A percentile compares a stretch with the other conserved stretches of the same genome.
phyloP scores from a whole-genome alignment of 2,797 vertebrate species.

The Carapus acus region DNA sequence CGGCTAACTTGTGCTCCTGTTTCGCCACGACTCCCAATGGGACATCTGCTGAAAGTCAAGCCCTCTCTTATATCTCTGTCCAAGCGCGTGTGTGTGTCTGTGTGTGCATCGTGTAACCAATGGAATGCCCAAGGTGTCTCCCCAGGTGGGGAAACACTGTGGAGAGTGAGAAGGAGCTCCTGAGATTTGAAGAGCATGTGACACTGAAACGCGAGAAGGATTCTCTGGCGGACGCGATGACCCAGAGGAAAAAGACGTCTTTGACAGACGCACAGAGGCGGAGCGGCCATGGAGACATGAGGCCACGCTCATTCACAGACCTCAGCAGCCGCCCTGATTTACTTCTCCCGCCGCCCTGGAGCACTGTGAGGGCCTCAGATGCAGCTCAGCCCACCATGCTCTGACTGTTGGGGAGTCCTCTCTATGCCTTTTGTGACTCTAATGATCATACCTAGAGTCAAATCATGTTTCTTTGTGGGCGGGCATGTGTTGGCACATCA shows the following conservation, averaged over 20 bases:
- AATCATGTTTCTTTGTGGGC: slow-evolving; percentile 7
- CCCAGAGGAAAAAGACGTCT: slow-evolving; percentile 2
- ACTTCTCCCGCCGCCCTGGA: neutral
- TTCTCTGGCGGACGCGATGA: slow-evolving; percentile 6
- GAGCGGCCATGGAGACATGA: slow-evolving; percentile 5
- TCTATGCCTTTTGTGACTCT: slow-evolving; percentile 59
- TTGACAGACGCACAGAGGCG: slow-evolving; percentile 5
- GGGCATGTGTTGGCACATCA: slow-evolving; percentile 17
- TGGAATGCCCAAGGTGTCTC: slow-evolving; percentile 28
- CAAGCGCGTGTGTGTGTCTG: too few relatives aligned
- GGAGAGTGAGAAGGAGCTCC: neutral
- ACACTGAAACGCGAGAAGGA: slow-evolving; percentile 32
- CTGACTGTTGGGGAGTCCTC: slow-evolving; percentile 34
- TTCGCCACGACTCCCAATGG: neutral
- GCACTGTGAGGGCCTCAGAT: slow-evolving; percentile 28
- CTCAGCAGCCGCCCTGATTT: neutral
- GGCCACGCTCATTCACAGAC: slow-evolving; percentile 9
- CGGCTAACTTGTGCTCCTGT: slow-evolving; percentile 2
- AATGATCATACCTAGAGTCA: slow-evolving; percentile 46
- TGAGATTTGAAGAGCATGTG: slow-evolving; percentile 45
- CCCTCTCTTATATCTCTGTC: neutral
- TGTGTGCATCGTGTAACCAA: slow-evolving; percentile 36
- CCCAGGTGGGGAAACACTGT: neutral
- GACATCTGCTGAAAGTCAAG: slow-evolving; percentile 17
- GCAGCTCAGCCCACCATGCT: slow-evolving; percentile 26